A percentile compares a stretch with the other conserved stretches of the same genome.
Evolutionary conservation across 2,888 invertebrate genomes (phyloP).

Genomic region (Pyralis farinalis): DNA sequence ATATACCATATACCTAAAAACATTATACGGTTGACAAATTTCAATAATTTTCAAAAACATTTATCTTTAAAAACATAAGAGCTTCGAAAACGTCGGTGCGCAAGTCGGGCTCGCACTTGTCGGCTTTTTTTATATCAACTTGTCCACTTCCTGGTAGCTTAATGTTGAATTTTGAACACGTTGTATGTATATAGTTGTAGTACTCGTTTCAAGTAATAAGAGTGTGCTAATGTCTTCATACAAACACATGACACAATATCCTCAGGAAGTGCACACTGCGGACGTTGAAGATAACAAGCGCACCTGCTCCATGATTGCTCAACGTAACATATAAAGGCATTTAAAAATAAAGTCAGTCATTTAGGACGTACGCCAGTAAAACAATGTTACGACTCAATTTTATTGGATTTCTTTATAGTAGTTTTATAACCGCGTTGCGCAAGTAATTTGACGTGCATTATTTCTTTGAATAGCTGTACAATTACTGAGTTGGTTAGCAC

Average conservation of each 20-base stretch:
- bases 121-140: no score
- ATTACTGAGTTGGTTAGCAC: slow-evolving; percentile 15
- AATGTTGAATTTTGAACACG: no score
- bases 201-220: no score
- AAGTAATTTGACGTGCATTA: slow-evolving; percentile 27
- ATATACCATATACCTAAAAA: no score
- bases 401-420: slow-evolving; percentile 27
- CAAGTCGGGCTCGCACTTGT: no score
- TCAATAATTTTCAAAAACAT: no score
- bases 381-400: slow-evolving; percentile 19
- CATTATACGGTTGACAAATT: no score
- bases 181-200: no score
- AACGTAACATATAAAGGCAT: neutral
- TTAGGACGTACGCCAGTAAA: slow-evolving; percentile 15
- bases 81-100: no score
- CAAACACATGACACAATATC: neutral
- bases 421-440: slow-evolving; percentile 38
- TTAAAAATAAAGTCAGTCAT: slow-evolving; percentile 15
- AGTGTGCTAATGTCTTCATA: no score
- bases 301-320: slow-evolving; percentile 1
- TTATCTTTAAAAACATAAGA: no score
- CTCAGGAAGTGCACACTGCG: neutral
- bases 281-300: neutral
- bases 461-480: slow-evolving; percentile 27
- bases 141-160: no score